Evolutionary conservation across 1,140 invertebrate genomes (phyloP).

Genomic region (Leguminivora glycinivorella): DNA sequence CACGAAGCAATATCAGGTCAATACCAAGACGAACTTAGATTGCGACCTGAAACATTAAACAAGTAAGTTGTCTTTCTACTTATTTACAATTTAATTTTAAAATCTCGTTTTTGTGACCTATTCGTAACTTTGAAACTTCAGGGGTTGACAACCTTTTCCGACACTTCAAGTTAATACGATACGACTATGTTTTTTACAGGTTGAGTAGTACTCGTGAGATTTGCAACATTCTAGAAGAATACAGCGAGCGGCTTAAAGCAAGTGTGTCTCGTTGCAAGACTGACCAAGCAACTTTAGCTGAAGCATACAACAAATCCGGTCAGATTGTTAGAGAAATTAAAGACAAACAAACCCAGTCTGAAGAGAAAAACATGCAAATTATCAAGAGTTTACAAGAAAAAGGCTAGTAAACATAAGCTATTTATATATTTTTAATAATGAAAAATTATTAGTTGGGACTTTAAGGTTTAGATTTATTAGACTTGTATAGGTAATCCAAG

Average conservation of each 20-base stretch:
- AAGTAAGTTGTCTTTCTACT: conserved; percentile 43
- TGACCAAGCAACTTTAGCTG: conserved; percentile 49
- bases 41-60: conserved; percentile 59
- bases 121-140: background rate
- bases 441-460: too few species aligned
- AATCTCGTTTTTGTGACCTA: too few species aligned
- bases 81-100: too few species aligned
- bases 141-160: background rate
- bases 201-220: conserved; percentile 58
- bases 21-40: conserved; percentile 60
- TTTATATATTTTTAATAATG: too few species aligned
- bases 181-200: conserved; percentile 34
- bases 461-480: too few species aligned
- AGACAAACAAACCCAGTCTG: conserved; percentile 33
- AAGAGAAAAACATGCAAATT: conserved; percentile 36
- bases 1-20: conserved; percentile 58
- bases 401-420: conserved; percentile 37
- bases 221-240: conserved; percentile 55
- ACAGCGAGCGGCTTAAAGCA: conserved; percentile 48
- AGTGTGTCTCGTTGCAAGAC: conserved; percentile 48
- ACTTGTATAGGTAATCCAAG: too few species aligned
- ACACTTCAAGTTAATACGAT: background rate
- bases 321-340: conserved; percentile 45
- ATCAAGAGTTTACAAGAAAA: conserved; percentile 46
- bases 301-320: conserved; percentile 47